Percentiles rank a stretch among this genome's conserved stretches.
phyloP scores from a whole-genome alignment of 2,113 vertebrate genomes.

The Apistogramma diplotaenia region DNA sequence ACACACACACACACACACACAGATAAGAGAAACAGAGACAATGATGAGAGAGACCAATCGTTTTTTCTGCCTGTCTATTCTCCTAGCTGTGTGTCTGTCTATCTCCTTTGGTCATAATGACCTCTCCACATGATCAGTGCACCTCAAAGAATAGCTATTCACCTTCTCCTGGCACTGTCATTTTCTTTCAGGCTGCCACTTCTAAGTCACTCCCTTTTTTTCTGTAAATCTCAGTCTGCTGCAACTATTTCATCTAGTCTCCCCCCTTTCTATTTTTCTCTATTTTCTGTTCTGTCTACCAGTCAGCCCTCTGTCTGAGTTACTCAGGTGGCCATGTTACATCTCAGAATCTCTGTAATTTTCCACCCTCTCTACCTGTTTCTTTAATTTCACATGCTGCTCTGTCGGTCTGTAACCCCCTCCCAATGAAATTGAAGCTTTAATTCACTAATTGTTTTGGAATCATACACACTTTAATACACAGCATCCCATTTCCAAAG shows the following conservation, averaged over 20 bases:
- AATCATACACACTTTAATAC: neutral
- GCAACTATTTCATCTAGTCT: neutral
- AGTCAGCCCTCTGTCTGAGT: neutral
- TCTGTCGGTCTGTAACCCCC: neutral
- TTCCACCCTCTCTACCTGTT: neutral
- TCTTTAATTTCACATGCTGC: neutral
- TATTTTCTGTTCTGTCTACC: constrained; percentile 1
- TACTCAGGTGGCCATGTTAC: constrained; percentile 9
- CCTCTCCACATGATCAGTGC: constrained; percentile 46
- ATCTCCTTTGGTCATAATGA: constrained; percentile 38
- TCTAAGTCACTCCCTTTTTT: constrained; percentile 11
- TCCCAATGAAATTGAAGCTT: too few species aligned
- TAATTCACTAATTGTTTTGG: too few species aligned
- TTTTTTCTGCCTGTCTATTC: constrained; percentile 23
- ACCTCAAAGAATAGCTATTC: constrained; percentile 40
- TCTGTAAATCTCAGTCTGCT: neutral
- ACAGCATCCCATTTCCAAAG: neutral
- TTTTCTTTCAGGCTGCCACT: constrained; percentile 29
- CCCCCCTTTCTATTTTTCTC: neutral
- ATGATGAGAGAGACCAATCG: constrained; percentile 14
- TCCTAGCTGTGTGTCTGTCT: constrained; percentile 20
- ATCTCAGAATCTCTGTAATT: constrained; percentile 16
- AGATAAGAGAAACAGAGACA: constrained; percentile 39
- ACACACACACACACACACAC: constrained; percentile 15
- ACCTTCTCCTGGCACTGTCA: constrained; percentile 44